Base-by-base conservation (phyloP, 2,797 vertebrate species). In the Tachyglossus aculeatus region DNA sequence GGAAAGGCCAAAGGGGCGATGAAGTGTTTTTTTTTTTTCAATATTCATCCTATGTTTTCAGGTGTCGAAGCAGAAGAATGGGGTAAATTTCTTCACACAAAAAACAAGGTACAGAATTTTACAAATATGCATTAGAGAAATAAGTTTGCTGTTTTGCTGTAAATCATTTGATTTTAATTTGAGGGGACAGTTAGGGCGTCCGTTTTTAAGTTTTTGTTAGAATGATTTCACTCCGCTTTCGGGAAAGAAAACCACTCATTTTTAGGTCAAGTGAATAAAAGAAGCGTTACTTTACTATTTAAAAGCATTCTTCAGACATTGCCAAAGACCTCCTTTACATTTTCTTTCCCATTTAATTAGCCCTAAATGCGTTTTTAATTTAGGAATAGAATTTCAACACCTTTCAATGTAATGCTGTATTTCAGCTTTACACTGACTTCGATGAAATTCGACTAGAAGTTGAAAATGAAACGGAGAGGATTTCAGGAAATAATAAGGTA, bases 401-500 rank as follows among this genome's bases (percentile, higher is more conserved):
- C 67, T 50, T 64, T 75, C 74, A n/a, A 58, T 78, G 82, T 5
- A 74, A 67, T 67, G 52, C 57, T 3, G 7, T 54, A 3, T 60
- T 90, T 67, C 86, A 99, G 98, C 93, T 99, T 71, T 99, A 95
- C 85, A 92, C 96, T 70, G 97, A 99, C 88, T 99, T 99, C 85
- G 95, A 97, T 86, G 97, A 99, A 94, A 99, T 99, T 90, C 94
- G 97, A 60, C 96, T 98, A 91, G 98, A 99, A 93, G 99, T 99
- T 77, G 97, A 98, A 92, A 95, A 76, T 80, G 98, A 99, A 93
- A 99, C 98, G 0, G 97, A 98, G 84, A 94, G 98, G 76, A 87
- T 98, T 88, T 98, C 98, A 7, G 98, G 98, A 77, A 99, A 89
- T 83, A 99, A 99, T 87, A 99, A 99, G 95, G 98, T 99, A 90